Base-by-base conservation (phyloP, 37 sponge, comb jelly and placozoan species). In the Agelas oroides region DNA sequence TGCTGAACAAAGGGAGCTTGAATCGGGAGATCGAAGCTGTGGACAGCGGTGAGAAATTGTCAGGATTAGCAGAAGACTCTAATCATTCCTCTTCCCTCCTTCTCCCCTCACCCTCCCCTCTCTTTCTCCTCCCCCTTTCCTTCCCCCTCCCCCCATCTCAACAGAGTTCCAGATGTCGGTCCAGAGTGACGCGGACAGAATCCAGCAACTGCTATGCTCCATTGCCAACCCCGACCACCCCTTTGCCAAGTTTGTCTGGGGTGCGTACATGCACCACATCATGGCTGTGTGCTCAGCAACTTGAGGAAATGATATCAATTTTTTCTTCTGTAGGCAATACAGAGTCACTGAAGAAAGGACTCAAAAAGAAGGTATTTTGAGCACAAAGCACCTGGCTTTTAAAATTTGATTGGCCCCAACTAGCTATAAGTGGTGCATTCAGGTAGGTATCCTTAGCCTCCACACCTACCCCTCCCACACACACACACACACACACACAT, bases 1-100 rank as follows among this genome's bases (percentile, higher is more conserved):
- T 81, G 33, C 73, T 90, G 20, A 69, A 33, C 46, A 53, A 82
- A 69, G 30, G 65, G 17, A 76, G 94, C 53, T 35, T 93, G 78
- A 56, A 76, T 59, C 75, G 88, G n/a, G 92, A 91, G 57, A 82
- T 87, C 17, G 71, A 87, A 67, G 92, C 92, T 33, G 88, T 91
- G 41, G 92, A 91, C 69, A 91, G 84, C 65, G 92, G 92, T 91
- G 55, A 71, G 92, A 35, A 8, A 46, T 46, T 46, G 6, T 12
- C 46, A 8, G 46, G 46, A 3, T 46, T 46, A 12, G 46, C 46
- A n/a, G n/a, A n/a, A n/a, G n/a, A n/a, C 46, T 46, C 8, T 8
- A 12, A 3, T 46, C 46, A 12, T 46, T 8, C 46, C 46, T 46
- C 46, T 46, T 71, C 25, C 64, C 64, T 62, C 28, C 5, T 5